Evolutionary conservation across 1,140 invertebrate species (phyloP), one percentile per base, ranked within the genome.

Genomic region (Bombus superbus): DNA sequence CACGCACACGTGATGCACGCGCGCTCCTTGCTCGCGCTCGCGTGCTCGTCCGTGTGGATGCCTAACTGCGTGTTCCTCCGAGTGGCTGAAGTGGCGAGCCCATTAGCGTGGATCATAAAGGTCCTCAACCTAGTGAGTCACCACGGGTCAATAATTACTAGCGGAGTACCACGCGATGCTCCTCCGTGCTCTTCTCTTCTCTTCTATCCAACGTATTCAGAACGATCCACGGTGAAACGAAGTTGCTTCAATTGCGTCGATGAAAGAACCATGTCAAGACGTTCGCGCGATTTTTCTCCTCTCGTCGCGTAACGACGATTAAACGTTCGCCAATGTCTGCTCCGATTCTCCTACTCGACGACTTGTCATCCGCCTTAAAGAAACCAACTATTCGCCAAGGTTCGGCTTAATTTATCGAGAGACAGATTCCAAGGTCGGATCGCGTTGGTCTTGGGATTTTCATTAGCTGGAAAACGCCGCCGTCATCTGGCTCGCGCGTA

Each of bases 101-200:
- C 89, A 93, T 93, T 93, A 92, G 88, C 91, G 83, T 89, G 90
- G 87, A 93, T 92, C 89, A 92, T 92, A 92, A 92, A 93, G 92
- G 92, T 93, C 92, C 91, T 92, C 91, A 90, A 93, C 91, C 92
- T 89, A 91, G 89, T 93, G 92, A 93, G 91, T 93, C 92, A 93
- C 88, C 87, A 87, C 72, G 85, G 85, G 81, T 92, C 91, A 89
- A 92, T 92, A 91, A 92, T 92, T 92, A 92, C 89, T 86, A 38
- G 47, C 82, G 76, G 76, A 77, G 72, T 53, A 79, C 72, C 76
- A 79, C 64, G 81, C 80, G 44, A 77, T 25, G 42, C 44, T 25
- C 82, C 66, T 59, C 66, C 44, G 35, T 40, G 42, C 59, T 38
- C 47, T 28, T 25, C 44, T 81, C 57, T 78, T 81, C 32, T 68